Percentiles rank a stretch among this genome's conserved stretches.
Conservation (phyloP, 2,113 vertebrate genomes). For the Paracanthobrama guichenoti region DNA sequence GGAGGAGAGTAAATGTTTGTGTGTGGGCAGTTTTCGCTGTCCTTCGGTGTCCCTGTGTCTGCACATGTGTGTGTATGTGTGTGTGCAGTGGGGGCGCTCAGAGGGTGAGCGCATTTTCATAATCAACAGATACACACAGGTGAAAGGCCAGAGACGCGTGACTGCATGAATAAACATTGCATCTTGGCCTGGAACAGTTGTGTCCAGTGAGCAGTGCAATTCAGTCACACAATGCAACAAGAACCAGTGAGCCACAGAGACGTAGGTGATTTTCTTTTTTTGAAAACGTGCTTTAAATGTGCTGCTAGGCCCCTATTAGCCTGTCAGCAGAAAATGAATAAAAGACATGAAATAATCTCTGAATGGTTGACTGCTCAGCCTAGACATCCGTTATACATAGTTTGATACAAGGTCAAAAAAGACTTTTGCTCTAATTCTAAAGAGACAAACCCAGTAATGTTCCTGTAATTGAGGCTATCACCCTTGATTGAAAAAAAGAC, state of each 20-base stretch:
- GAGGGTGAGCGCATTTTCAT: constrained; percentile 69
- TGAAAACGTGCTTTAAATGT: constrained; percentile 51
- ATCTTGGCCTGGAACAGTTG: constrained; percentile 74
- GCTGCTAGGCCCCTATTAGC: neutral
- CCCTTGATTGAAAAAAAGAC: neutral
- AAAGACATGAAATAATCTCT: neutral
- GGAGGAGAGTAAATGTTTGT: constrained; percentile 47
- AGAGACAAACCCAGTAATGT: neutral
- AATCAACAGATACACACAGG: constrained; percentile 69
- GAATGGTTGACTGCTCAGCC: constrained; percentile 6
- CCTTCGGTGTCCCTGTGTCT: neutral
- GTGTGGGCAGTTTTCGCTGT: neutral
- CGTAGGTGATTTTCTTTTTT: constrained; percentile 69
- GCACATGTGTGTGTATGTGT: constrained; percentile 33
- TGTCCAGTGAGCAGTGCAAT: constrained; percentile 69
- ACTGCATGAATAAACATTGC: constrained; percentile 74
- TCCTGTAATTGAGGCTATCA: neutral
- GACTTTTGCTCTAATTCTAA: neutral
- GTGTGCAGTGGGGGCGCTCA: constrained; percentile 44
- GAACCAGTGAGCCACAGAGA: constrained; percentile 63
- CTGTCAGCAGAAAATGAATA: constrained; percentile 3
- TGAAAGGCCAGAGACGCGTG: constrained; percentile 68
- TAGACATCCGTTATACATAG: neutral
- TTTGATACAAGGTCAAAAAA: constrained; percentile 7
- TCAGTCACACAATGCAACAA: constrained; percentile 65